Conservation (phyloP, 2,113 vertebrate genomes). For the Gambusia affinis region DNA sequence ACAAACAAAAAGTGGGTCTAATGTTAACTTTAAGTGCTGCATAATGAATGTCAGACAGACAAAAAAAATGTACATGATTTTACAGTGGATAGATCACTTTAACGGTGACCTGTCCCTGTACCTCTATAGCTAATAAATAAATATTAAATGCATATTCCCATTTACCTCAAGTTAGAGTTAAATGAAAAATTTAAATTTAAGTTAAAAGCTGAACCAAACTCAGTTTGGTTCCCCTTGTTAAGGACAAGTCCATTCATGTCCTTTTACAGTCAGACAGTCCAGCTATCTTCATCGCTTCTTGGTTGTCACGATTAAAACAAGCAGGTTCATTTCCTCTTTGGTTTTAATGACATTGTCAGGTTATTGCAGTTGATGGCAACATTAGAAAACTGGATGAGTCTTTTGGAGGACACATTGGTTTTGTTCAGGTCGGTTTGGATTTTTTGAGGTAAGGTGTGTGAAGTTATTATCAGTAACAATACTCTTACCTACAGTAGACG, state of each 20-base stretch:
- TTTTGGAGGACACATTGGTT: constrained; percentile 1
- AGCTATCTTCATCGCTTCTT: constrained; percentile 75
- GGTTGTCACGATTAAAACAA: constrained; percentile 40
- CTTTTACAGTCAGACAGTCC: constrained; percentile 78
- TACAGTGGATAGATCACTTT: constrained; percentile 74
- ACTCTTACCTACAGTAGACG: no score
- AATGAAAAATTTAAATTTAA: constrained; percentile 78
- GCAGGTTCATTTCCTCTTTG: constrained; percentile 22
- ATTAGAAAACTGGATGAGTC: constrained; percentile 10
- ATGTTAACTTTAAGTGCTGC: constrained; percentile 71
- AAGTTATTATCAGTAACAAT: no score
- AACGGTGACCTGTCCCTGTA: constrained; percentile 71
- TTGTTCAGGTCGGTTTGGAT: background rate
- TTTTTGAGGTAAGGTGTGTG: background rate
- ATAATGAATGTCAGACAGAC: constrained; percentile 70
- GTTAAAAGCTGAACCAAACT: constrained; percentile 80
- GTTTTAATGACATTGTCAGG: constrained; percentile 26
- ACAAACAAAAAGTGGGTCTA: constrained; percentile 74
- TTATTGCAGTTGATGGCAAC: constrained; percentile 13
- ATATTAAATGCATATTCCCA: constrained; percentile 85
- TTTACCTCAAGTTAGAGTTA: constrained; percentile 67
- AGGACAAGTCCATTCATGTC: constrained; percentile 64
- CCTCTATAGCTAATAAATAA: constrained; percentile 83
- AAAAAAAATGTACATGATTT: constrained; percentile 69
- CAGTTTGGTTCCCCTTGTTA: constrained; percentile 72